phyloP scores from a whole-genome alignment of 1,140 invertebrate genomes.

The Idris sp. region DNA sequence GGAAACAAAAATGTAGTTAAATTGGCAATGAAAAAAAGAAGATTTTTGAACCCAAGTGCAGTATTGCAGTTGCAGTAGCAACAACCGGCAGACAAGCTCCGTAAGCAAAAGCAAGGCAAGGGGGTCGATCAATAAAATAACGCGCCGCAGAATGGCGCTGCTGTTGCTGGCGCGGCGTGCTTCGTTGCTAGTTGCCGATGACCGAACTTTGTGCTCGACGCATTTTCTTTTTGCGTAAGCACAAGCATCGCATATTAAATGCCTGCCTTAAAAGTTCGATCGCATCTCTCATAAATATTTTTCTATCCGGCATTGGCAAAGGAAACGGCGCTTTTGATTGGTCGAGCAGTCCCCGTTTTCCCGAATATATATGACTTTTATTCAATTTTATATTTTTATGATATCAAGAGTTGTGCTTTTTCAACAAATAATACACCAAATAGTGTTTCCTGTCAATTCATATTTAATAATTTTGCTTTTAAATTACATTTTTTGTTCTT shows the following conservation, averaged over 20 bases:
- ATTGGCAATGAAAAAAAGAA: no score
- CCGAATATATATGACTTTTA: conserved; percentile 6
- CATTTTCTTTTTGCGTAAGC: conserved; percentile 43
- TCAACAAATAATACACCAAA: conserved; percentile 10
- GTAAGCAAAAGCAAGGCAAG: conserved; percentile 50
- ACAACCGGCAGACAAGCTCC: conserved; percentile 21
- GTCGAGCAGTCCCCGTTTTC: conserved; percentile 10
- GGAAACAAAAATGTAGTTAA: conserved; percentile 2
- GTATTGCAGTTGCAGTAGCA: conserved; percentile 47
- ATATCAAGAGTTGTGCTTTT: not conserved
- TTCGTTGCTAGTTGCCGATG: conserved; percentile 47
- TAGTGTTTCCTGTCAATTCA: no score
- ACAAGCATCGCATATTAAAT: conserved; percentile 44
- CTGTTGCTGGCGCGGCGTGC: conserved; percentile 47
- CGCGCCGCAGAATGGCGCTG: conserved; percentile 54
- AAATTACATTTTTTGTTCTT: no score
- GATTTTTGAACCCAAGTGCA: conserved; percentile 27
- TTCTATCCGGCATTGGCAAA: conserved; percentile 21
- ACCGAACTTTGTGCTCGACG: conserved; percentile 45
- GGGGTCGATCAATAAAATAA: conserved; percentile 56
- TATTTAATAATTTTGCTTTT: no score
- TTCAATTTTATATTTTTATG: conserved; percentile 13
- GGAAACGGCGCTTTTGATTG: conserved; percentile 18
- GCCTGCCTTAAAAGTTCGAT: conserved; percentile 30
- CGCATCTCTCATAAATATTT: conserved; percentile 41